Evolutionary conservation across 2,888 invertebrate species (phyloP).

Genomic region (Ypsolopha sequella): DNA sequence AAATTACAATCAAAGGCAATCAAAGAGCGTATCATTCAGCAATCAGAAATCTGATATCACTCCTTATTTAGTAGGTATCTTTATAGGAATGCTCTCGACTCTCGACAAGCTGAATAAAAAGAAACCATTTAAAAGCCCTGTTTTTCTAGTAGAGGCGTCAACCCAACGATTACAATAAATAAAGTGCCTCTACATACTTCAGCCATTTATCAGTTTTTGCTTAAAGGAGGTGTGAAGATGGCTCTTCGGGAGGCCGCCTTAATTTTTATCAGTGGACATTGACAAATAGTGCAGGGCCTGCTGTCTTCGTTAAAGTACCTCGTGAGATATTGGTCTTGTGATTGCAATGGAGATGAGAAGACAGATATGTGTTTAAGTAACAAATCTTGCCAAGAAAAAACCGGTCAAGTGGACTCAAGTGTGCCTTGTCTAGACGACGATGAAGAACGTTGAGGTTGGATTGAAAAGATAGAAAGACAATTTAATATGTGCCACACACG

Average conservation of each 20-base stretch:
- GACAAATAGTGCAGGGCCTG: not conserved
- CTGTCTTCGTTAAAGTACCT: not conserved
- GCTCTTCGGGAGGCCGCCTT: conserved; percentile 8
- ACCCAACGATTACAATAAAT: not conserved
- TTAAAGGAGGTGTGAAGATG: conserved; percentile 12
- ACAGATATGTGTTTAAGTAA: conserved; percentile 2
- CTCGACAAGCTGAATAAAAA: too few species aligned
- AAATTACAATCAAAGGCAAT: too few species aligned
- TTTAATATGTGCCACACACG: not conserved
- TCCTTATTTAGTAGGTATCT: too few species aligned
- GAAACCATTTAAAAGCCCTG: not conserved
- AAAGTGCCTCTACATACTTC: conserved; percentile 8
- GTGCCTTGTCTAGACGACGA: not conserved
- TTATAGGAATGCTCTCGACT: too few species aligned
- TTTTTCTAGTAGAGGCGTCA: not conserved
- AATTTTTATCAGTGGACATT: conserved; percentile 9
- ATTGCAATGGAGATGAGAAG: not conserved
- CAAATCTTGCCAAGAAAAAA: not conserved
- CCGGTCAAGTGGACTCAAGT: not conserved
- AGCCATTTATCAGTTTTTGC: conserved; percentile 13
- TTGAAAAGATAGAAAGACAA: conserved; percentile 1
- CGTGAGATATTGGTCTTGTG: not conserved
- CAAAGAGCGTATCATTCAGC: too few species aligned
- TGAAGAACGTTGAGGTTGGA: not conserved
- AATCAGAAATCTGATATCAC: too few species aligned